phyloP scores from a whole-genome alignment of 2,797 vertebrate genomes.

The Varecia variegata region DNA sequence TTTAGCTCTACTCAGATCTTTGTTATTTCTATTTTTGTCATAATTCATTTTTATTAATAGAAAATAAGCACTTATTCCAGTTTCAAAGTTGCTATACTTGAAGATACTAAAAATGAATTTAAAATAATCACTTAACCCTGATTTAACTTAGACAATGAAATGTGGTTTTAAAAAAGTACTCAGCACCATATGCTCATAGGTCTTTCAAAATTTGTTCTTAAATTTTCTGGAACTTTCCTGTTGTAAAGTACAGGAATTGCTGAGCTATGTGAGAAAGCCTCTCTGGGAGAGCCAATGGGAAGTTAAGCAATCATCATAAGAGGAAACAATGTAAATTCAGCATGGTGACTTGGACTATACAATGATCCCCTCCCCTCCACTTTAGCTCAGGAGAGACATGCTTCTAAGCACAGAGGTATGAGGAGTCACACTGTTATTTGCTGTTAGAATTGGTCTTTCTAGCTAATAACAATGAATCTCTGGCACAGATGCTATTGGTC shows the following conservation, averaged over 20 bases:
- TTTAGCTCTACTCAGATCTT: too few species aligned
- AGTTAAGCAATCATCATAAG: neutral
- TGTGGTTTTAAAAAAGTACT: neutral
- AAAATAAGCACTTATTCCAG: conserved; percentile 66
- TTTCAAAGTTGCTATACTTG: conserved; percentile 29
- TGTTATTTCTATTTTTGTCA: conserved; percentile 44
- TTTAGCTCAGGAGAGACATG: neutral
- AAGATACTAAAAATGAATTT: conserved; percentile 67
- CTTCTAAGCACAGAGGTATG: neutral
- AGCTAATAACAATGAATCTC: neutral
- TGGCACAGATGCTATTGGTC: neutral
- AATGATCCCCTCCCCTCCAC: neutral
- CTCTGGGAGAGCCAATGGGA: neutral
- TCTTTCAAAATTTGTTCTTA: neutral
- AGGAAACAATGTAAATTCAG: neutral
- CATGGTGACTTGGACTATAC: neutral
- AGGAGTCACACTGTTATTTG: neutral
- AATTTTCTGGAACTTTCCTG: neutral
- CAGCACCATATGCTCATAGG: neutral
- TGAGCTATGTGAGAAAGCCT: neutral
- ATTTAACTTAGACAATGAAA: neutral
- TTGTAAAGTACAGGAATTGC: neutral
- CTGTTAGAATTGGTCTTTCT: neutral
- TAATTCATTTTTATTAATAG: conserved; percentile 79
- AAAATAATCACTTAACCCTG: neutral